Evolutionary conservation across 2,113 vertebrate genomes (phyloP).

Genomic region (Sclerurus mexicanus): DNA sequence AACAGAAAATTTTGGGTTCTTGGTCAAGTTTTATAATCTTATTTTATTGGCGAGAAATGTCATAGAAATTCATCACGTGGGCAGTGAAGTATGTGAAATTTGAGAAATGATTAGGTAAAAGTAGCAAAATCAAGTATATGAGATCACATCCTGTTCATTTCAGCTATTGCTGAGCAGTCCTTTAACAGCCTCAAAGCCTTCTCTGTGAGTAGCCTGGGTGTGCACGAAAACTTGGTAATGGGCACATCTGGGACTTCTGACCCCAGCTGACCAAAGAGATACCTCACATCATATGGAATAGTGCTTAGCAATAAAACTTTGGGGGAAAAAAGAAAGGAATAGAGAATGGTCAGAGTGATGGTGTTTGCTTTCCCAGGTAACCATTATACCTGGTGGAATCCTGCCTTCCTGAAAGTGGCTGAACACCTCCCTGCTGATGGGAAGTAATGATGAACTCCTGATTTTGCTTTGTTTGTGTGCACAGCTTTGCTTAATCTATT

Average conservation of each 20-base stretch:
- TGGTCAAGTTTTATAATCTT: neutral
- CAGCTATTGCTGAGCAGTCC: neutral
- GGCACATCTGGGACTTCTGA: neutral
- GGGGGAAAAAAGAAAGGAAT: fast-evolving
- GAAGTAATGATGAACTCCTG: neutral
- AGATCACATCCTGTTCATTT: neutral
- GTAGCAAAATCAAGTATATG: neutral
- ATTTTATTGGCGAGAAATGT: neutral
- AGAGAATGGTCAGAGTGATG: fast-evolving
- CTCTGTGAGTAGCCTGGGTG: neutral
- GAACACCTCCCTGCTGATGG: neutral
- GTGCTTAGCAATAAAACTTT: neutral
- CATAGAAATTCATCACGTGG: neutral
- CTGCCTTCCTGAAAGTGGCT: neutral
- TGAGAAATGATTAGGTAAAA: neutral
- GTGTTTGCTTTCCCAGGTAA: neutral
- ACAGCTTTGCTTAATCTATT: neutral
- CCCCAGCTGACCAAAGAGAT: neutral
- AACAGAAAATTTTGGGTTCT: neutral
- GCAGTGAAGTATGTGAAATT: neutral
- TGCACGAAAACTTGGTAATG: neutral
- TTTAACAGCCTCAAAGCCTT: neutral
- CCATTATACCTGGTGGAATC: fast-evolving
- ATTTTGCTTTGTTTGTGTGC: neutral
- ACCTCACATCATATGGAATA: fast-evolving